Evolutionary conservation across 2,113 vertebrate genomes (phyloP).

Genomic region (Nibea coibor): DNA sequence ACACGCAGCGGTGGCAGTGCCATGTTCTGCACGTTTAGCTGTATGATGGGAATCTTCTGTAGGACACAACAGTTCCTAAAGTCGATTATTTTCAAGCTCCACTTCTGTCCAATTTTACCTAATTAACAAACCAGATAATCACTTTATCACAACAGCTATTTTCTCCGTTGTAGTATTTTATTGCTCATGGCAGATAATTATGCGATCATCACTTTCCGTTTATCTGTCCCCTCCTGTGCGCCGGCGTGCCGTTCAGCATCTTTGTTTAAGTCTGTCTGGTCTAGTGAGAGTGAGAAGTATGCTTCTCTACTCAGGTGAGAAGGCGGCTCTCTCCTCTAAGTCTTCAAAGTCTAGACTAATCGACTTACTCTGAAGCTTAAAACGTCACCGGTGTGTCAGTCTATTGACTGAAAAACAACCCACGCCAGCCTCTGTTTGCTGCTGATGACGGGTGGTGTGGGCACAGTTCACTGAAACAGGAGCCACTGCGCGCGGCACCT

Average conservation of each 20-base stretch:
- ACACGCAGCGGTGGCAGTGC: constrained; percentile 21
- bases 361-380: constrained; percentile 71
- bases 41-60: constrained; percentile 29
- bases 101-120: background rate
- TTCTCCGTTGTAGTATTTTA: background rate
- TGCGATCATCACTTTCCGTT: background rate
- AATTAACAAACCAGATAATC: constrained; percentile 26
- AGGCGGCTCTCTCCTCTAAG: constrained; percentile 52
- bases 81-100: constrained; percentile 1
- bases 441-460: constrained; percentile 57
- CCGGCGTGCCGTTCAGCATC: background rate
- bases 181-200: background rate
- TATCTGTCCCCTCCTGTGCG: background rate
- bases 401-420: constrained; percentile 76
- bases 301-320: constrained; percentile 64
- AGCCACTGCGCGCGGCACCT: constrained; percentile 42
- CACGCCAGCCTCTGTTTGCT: constrained; percentile 58
- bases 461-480: constrained; percentile 38
- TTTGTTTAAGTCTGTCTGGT: constrained; percentile 44
- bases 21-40: constrained; percentile 29
- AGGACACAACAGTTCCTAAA: constrained; percentile 5
- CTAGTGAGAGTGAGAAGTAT: constrained; percentile 41
- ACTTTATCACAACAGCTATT: constrained; percentile 21
- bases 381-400: constrained; percentile 67
- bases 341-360: constrained; percentile 78